Evolutionary conservation across 2,888 invertebrate species (phyloP).

Genomic region (Noctua comes): DNA sequence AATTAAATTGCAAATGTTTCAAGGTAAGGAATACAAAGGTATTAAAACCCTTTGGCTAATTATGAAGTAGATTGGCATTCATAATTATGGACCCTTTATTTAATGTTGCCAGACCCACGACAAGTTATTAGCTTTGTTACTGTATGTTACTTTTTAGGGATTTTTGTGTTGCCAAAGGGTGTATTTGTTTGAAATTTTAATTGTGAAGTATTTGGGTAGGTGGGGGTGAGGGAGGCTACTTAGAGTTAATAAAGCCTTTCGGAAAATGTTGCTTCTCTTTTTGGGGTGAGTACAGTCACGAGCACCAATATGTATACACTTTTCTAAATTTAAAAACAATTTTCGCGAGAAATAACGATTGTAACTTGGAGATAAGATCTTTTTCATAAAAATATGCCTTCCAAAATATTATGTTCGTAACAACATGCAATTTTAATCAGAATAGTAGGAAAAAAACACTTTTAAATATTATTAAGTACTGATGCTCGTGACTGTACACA

Average conservation of each 20-base stretch:
- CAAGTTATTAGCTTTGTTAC: conserved; percentile 60
- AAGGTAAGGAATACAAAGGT: conserved; percentile 69
- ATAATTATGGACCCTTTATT: conserved; percentile 70
- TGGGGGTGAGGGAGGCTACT: conserved; percentile 4
- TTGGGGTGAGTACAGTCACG: neutral
- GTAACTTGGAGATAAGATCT: too few relatives aligned
- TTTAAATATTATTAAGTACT: too few relatives aligned
- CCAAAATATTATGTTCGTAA: too few relatives aligned
- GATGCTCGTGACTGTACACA: neutral
- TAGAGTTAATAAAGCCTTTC: conserved; percentile 18
- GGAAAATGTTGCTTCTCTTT: conserved; percentile 21
- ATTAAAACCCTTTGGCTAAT: conserved; percentile 66
- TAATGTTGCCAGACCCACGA: conserved; percentile 59
- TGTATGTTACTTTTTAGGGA: conserved; percentile 49
- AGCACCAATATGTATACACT: too few relatives aligned
- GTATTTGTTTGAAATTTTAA: conserved; percentile 55
- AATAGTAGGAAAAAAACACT: too few relatives aligned
- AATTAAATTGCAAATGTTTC: conserved; percentile 69
- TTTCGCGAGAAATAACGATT: too few relatives aligned
- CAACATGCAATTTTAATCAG: too few relatives aligned
- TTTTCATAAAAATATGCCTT: too few relatives aligned
- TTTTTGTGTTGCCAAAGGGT: conserved; percentile 51
- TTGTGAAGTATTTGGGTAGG: conserved; percentile 43
- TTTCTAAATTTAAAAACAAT: too few relatives aligned
- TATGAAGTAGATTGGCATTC: conserved; percentile 74